Evolutionary conservation across 2,113 vertebrate genomes (phyloP).

Genomic region (Lanius ludovicianus): DNA sequence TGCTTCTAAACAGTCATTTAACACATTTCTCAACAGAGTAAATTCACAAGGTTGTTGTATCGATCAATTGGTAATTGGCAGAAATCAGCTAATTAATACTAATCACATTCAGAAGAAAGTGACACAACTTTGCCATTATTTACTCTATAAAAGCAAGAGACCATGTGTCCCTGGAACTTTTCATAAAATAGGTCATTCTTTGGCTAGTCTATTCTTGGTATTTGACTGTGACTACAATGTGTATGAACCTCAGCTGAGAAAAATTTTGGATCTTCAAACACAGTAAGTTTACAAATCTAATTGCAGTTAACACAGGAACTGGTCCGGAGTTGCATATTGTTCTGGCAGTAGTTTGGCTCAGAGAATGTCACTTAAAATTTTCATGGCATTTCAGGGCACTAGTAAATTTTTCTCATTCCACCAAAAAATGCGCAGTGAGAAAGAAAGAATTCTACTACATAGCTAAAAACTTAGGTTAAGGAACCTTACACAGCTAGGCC

Average conservation of each 20-base stretch:
- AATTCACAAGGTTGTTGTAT: not conserved
- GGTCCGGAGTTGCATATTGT: not conserved
- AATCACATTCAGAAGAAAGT: not conserved
- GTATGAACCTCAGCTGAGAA: not conserved
- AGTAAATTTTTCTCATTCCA: not conserved
- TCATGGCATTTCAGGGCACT: not conserved
- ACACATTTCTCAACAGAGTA: not conserved
- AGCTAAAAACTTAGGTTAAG: not conserved
- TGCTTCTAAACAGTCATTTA: not conserved
- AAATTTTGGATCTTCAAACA: not conserved
- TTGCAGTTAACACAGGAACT: not conserved
- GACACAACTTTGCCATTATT: not conserved
- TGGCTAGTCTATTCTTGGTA: not conserved
- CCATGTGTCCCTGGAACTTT: not conserved
- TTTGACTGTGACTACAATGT: not conserved
- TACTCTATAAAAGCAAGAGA: not conserved
- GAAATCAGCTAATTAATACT: not conserved
- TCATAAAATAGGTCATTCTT: not conserved
- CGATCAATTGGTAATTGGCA: not conserved
- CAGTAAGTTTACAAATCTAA: not conserved
- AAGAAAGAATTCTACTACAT: not conserved
- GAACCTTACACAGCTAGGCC: not conserved
- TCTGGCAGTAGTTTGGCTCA: not conserved
- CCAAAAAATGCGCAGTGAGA: not conserved
- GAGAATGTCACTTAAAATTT: not conserved